Evolutionary conservation across 2,797 vertebrate species (phyloP).

Genomic region (Ataeniobius toweri): DNA sequence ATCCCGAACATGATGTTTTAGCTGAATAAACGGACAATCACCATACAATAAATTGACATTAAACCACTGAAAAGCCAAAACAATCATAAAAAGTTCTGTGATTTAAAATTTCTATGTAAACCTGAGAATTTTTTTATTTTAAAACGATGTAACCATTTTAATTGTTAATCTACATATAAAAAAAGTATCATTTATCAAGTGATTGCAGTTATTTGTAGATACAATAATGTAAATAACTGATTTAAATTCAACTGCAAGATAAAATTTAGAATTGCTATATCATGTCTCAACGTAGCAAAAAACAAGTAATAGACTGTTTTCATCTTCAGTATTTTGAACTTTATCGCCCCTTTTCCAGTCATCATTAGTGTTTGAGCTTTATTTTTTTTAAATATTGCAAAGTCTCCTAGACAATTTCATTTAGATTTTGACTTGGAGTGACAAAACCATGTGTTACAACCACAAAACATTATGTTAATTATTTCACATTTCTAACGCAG

Average conservation of each 20-base stretch:
- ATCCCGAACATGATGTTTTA: not conserved
- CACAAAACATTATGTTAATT: not conserved
- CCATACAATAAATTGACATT: not conserved
- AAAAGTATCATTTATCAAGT: not conserved
- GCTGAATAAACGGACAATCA: not conserved
- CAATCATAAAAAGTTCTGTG: not conserved
- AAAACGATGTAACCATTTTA: not conserved
- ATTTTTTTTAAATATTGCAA: not conserved
- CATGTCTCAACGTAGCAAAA: not conserved
- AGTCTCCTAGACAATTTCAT: not conserved
- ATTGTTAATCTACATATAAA: not conserved
- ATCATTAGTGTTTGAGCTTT: too few species aligned
- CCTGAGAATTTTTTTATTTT: not conserved
- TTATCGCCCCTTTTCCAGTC: too few species aligned
- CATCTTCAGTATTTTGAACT: too few species aligned
- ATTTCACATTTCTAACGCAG: not conserved
- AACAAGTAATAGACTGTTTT: too few species aligned
- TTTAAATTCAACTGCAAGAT: not conserved
- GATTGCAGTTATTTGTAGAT: not conserved
- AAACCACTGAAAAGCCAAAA: not conserved
- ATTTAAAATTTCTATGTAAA: not conserved
- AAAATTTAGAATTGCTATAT: not conserved
- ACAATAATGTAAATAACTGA: not conserved
- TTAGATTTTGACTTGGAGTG: not conserved
- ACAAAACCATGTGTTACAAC: not conserved